Conservation (phyloP, 2,113 vertebrate species). For the Craseonycteris thonglongyai region DNA sequence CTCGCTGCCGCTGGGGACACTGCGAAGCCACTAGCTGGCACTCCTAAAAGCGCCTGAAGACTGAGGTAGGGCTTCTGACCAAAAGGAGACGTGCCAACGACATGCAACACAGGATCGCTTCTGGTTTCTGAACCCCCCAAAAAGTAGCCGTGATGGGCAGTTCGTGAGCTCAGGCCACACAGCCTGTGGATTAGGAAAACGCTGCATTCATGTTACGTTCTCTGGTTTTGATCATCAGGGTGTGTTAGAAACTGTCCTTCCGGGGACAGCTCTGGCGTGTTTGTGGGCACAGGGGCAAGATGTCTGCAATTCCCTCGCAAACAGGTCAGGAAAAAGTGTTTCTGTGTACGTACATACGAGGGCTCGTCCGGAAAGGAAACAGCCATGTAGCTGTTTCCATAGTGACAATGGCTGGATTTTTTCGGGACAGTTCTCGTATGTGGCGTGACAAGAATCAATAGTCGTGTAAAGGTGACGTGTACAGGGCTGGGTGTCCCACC, state of each 20-base stretch:
- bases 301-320: background rate
- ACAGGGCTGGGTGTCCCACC: no score
- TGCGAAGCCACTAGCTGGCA: background rate
- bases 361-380: no score
- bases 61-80: background rate
- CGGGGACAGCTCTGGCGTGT: background rate
- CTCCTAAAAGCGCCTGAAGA: background rate
- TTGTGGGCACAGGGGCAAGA: background rate
- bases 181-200: background rate
- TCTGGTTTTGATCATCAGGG: background rate
- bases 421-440: no score
- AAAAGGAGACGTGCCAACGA: background rate
- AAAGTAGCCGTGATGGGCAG: background rate
- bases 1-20: no score
- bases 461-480: no score
- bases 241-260: background rate
- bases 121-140: background rate
- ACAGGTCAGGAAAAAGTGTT: background rate
- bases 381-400: no score
- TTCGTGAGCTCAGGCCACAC: accelerated
- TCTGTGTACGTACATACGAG: no score
- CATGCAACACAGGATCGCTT: accelerated
- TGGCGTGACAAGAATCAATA: no score
- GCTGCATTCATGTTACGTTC: no score
- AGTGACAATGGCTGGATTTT: no score